These are phyloP conservation scores for Melanotaenia pygmaea DNA, from an alignment of 2,797 vertebrate genomes.

Conservation along the genomic window DNA sequence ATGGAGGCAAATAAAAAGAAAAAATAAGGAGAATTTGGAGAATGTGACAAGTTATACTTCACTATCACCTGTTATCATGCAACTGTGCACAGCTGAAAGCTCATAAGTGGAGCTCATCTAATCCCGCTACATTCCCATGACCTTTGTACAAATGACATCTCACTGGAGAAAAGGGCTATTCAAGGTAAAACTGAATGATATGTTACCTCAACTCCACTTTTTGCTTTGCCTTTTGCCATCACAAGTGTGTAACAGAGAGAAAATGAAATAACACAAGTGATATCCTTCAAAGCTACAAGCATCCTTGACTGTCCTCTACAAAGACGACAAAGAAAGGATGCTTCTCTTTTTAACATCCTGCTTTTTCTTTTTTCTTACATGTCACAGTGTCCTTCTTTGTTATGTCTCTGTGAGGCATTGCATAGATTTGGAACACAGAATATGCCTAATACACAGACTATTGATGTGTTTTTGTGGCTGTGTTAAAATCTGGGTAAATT, in stretches of 20 bases:
- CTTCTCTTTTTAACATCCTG: slow-evolving; percentile 30
- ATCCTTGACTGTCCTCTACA: slow-evolving; percentile 56
- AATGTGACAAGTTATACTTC: neutral
- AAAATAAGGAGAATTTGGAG: neutral
- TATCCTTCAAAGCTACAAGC: slow-evolving; percentile 41
- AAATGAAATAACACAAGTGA: slow-evolving; percentile 36
- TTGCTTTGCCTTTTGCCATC: slow-evolving; percentile 13
- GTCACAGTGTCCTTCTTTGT: slow-evolving; percentile 41
- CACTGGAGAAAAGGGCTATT: slow-evolving; percentile 7
- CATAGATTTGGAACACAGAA: neutral
- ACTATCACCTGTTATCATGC: slow-evolving; percentile 5
- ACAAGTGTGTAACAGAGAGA: slow-evolving; percentile 25
- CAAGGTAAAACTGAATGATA: slow-evolving; percentile 6
- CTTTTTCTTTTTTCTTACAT: slow-evolving; percentile 4
- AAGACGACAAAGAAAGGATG: slow-evolving; percentile 32
- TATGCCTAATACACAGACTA: slow-evolving; percentile 1
- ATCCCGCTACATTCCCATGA: slow-evolving; percentile 12
- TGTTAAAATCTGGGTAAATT: slow-evolving; percentile 28
- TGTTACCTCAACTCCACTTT: slow-evolving; percentile 13
- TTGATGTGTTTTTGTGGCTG: slow-evolving; percentile 14
- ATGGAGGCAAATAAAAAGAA: neutral
- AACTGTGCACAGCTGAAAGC: slow-evolving; percentile 2
- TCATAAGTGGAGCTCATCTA: neutral
- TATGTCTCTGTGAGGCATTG: slow-evolving; percentile 18
- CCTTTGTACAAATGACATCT: neutral